Base-by-base conservation (phyloP, 2,888 invertebrate species). In the Oscheius myriophilus region DNA sequence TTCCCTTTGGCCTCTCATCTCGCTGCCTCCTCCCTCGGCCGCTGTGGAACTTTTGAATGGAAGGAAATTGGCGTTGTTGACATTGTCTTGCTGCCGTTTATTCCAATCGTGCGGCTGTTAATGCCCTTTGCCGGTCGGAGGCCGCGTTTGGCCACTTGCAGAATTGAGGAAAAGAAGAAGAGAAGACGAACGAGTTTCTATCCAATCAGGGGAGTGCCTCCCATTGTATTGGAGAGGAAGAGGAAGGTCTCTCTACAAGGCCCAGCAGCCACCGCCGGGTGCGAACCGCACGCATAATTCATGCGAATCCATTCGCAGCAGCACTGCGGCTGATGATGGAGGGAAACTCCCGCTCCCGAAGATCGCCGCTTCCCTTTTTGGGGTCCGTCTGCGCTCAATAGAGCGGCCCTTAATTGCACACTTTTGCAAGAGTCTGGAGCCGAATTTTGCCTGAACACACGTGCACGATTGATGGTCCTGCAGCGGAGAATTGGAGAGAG, bases 271-370 rank as follows among this genome's bases (percentile, higher is more conserved):
- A 18, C 49, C 26, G 26, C 18, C 21, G 26, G 23, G 26, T 18
- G 61, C 9, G 33, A 33, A 9, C 33, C 33, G 4, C 33, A 33
- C 33, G 61, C 61, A 61, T 61, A 49, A 61, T 61, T 61, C 61
- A 61, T 61, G 61, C 61, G 61, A 61, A 61, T 61, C 61, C 61
- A 61, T 61, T 61, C 49, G 49, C 41, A 26, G 49, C 41, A 26
- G 33, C 26, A 39, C 46, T 23, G 61, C 61, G 61, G 49, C 49
- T 61, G 61, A 61, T 61, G 61, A 33, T 18, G 46, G 23, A 45
- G n/a, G 54, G 58, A 33, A 33, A 33, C 33, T 33, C 4, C 33
- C 33, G 33, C 33, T 33, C 33, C 33, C 3, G 33, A 33, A 33
- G 33, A 33, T 33, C 33, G 33, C 33, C 9, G 33, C 33, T 9